phyloP scores from a whole-genome alignment of 2,888 invertebrate species.

The Ptychoptera contaminata region DNA sequence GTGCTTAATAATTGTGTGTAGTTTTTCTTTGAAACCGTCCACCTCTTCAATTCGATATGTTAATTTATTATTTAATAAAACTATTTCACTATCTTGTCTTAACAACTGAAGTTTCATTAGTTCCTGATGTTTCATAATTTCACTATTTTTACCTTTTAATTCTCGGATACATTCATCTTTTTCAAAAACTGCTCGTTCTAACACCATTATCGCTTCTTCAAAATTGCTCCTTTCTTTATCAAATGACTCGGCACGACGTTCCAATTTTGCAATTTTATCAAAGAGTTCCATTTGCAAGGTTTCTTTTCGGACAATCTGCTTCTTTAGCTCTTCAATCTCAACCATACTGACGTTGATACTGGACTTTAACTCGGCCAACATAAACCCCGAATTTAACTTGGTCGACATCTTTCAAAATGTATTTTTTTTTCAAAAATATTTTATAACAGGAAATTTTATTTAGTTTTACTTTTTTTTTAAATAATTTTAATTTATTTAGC shows the following conservation, averaged over 20 bases:
- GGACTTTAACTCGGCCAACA: neutral
- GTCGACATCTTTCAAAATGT: neutral
- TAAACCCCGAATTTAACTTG: neutral
- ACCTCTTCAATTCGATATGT: neutral
- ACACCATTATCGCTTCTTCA: neutral
- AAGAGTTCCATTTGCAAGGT: neutral
- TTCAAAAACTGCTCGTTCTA: no score
- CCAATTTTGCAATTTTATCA: neutral
- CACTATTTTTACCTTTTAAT: no score
- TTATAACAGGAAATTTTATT: no score
- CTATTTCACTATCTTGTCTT: no score
- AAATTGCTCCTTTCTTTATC: neutral
- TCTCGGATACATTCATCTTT: no score
- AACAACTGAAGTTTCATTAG: no score
- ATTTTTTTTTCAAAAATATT: no score
- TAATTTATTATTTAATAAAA: neutral
- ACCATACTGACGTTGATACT: neutral
- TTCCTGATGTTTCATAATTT: no score
- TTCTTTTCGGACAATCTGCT: neutral
- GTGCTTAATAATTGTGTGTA: neutral
- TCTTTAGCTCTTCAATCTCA: neutral
- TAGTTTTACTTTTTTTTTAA: no score
- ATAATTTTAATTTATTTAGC: no score
- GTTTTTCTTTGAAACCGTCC: neutral
- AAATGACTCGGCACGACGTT: neutral